Evolutionary conservation across 2,888 invertebrate species (phyloP).

Genomic region (Sarcophaga subvicina): DNA sequence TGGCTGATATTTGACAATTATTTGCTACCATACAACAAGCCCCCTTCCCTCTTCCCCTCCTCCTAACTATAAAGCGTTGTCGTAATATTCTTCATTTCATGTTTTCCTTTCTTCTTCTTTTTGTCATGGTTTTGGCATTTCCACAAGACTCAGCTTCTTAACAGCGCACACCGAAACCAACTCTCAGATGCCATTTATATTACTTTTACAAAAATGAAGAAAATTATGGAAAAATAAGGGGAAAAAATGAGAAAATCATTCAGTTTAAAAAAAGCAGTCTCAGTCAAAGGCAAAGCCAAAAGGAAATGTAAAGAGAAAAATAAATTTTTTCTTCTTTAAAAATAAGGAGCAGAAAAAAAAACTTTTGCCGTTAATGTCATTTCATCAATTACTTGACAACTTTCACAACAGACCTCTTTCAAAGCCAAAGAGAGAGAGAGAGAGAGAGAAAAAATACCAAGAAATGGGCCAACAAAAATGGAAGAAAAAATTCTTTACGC

Average conservation of each 20-base stretch:
- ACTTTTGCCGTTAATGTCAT: constrained; percentile 66
- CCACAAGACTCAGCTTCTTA: background rate
- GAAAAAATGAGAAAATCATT: background rate
- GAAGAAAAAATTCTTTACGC: background rate
- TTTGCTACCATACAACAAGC: background rate
- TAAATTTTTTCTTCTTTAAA: too few species aligned
- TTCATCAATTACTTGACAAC: constrained; percentile 66
- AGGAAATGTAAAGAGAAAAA: background rate
- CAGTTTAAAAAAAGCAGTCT: background rate
- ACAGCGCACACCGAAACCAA: constrained; percentile 15
- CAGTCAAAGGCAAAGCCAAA: background rate
- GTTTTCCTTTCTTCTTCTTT: background rate
- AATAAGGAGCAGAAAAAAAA: constrained; percentile 27
- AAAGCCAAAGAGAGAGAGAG: too few species aligned
- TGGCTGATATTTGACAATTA: constrained; percentile 65
- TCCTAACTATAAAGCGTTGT: background rate
- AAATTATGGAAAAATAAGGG: constrained; percentile 34
- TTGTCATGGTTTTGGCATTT: background rate
- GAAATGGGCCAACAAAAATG: constrained; percentile 7
- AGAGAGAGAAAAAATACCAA: background rate
- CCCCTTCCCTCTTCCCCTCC: background rate
- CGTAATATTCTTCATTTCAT: background rate
- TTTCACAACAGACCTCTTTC: constrained; percentile 20
- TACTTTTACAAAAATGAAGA: too few species aligned
- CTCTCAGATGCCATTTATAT: constrained; percentile 40